Base-by-base conservation (phyloP, 1,140 invertebrate genomes). In the Calycopis cecrops region DNA sequence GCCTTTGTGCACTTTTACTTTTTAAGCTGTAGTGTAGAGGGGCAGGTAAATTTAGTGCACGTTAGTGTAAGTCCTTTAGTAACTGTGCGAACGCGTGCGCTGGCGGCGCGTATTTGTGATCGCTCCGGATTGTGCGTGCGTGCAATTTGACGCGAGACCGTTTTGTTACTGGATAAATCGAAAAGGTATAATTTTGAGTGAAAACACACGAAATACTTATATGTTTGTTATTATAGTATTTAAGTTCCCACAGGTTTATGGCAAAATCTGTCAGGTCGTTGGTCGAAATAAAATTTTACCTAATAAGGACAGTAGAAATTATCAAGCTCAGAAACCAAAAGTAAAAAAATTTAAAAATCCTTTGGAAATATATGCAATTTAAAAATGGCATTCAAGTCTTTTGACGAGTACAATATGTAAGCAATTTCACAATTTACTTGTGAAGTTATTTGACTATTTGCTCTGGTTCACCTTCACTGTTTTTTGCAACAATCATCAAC, bases 1-100 rank as follows among this genome's bases (percentile, higher is more conserved):
- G 71, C 80, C 77, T 83, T 71, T 69, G 78, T 70, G 67, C 74
- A 84, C 80, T 84, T 84, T 84, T 84, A 84, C 80, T 84, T 79
- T 63, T 83, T 69, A 67, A 73, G 63, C 66, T 73, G 50, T 14
- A 53, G 16, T 12, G 74, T 71, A 77, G 77, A 60, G 78, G 78
- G 78, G 76, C 71, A 68, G 62, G 65, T 69, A 60, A 65, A 58
- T 71, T 75, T 62, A 63, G 59, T 59, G 60, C 64, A 64, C 64
- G 62, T 59, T 51, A 37, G 55, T 60, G 60, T 55, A 58, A 55
- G 47, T 70, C 57, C 59, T 73, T 60, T 71, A 80, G 79, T 80
- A 62, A 60, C 66, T 65, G 65, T 68, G 71, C 55, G 63, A 66
- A 62, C 67, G 64, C 67, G 57, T 61, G 21, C 6, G 55, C 61